These are phyloP conservation scores for Noctua janthina DNA, from an alignment of 2,888 invertebrate genomes.

Conservation along the genomic window DNA sequence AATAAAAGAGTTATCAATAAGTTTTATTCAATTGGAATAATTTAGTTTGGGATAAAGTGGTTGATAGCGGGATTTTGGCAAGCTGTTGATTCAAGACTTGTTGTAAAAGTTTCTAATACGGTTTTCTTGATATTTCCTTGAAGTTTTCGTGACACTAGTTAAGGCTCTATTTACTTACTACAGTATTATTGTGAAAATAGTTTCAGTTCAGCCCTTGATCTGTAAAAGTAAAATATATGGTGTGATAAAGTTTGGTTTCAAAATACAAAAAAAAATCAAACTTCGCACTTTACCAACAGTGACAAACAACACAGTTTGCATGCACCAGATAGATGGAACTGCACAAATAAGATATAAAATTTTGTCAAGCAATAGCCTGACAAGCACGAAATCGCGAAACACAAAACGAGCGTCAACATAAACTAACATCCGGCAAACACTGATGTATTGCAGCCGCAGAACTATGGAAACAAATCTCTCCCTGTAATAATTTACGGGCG, in stretches of 20 bases:
- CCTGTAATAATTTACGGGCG: conserved; percentile 87
- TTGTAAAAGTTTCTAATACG: conserved; percentile 35
- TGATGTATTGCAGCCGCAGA: conserved; percentile 88
- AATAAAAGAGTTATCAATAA: conserved; percentile 88
- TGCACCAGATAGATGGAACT: conserved; percentile 62
- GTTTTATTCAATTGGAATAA: conserved; percentile 83
- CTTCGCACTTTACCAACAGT: conserved; percentile 20
- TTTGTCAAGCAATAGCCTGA: conserved; percentile 71
- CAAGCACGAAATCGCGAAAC: conserved; percentile 84
- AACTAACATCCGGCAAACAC: conserved; percentile 88
- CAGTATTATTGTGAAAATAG: neutral
- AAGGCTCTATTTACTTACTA: neutral
- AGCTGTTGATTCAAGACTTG: conserved; percentile 62
- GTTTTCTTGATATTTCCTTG: conserved; percentile 7
- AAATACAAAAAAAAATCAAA: conserved; percentile 22
- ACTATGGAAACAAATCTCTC: conserved; percentile 90
- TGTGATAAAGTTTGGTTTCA: conserved; percentile 2
- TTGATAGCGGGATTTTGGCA: conserved; percentile 67
- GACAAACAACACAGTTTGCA: conserved; percentile 33
- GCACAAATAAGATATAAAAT: conserved; percentile 74
- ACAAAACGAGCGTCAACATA: conserved; percentile 87
- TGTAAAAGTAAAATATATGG: neutral
- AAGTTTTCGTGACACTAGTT: neutral
- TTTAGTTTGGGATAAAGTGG: conserved; percentile 73
- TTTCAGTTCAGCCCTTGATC: neutral